Percentiles rank a stretch among this genome's conserved stretches.
phyloP scores from a whole-genome alignment of 2,113 vertebrate genomes.

The Apteryx owenii region DNA sequence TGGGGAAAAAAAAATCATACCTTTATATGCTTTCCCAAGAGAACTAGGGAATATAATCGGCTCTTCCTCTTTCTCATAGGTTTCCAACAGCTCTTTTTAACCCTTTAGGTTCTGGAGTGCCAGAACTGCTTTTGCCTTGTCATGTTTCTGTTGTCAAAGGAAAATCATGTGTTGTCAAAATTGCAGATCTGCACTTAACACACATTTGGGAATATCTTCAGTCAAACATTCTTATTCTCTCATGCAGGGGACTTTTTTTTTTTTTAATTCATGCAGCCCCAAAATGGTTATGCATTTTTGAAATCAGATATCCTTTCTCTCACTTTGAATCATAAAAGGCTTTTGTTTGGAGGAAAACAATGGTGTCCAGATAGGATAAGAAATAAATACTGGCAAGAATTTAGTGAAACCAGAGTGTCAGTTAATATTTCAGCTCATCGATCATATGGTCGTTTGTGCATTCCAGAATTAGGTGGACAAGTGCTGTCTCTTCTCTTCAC shows the following conservation, averaged over 20 bases:
- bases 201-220: neutral
- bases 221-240: neutral
- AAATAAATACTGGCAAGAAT: neutral
- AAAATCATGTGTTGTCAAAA: neutral
- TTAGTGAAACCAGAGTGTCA: neutral
- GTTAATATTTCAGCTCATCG: neutral
- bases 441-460: neutral
- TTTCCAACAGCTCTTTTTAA: conserved; percentile 37
- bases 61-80: conserved; percentile 52
- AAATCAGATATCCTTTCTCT: neutral
- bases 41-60: conserved; percentile 41
- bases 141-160: neutral
- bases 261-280: neutral
- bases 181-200: neutral
- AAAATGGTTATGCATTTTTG: neutral
- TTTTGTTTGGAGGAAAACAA: conserved; percentile 6
- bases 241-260: neutral
- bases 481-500: neutral
- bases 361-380: neutral
- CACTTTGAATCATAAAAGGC: conserved; percentile 22
- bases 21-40: neutral
- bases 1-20: neutral
- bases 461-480: neutral
- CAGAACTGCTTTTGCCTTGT: neutral
- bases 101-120: neutral